These are phyloP conservation scores for Chaetorhynchus papuensis DNA, from an alignment of 2,113 vertebrate genomes.

Conservation along the genomic window DNA sequence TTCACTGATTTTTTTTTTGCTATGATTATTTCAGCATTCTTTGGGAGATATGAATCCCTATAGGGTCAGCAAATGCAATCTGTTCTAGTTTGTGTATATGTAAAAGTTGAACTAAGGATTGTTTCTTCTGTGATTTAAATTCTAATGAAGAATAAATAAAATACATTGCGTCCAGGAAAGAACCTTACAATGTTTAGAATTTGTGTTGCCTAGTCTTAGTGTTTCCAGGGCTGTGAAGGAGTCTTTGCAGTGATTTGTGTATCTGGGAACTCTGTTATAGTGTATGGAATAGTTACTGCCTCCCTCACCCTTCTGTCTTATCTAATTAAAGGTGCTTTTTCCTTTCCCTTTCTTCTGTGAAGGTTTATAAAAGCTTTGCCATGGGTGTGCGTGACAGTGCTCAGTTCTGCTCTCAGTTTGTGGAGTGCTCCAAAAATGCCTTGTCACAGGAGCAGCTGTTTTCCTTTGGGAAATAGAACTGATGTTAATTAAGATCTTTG, in stretches of 20 bases:
- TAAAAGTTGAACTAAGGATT: neutral
- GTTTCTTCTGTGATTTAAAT: neutral
- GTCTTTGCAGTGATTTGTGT: neutral
- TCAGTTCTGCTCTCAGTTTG: neutral
- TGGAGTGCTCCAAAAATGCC: neutral
- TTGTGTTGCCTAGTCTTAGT: neutral
- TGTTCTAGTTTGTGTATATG: neutral
- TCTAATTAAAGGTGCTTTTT: neutral
- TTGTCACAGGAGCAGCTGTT: neutral
- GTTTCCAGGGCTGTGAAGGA: neutral
- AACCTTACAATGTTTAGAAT: neutral
- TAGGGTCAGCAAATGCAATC: neutral
- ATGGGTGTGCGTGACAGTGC: accelerated
- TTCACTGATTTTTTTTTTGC: neutral
- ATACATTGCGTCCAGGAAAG: neutral
- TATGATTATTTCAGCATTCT: neutral
- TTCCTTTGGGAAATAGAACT: slow-evolving; percentile 1
- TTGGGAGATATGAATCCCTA: neutral
- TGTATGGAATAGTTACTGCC: neutral
- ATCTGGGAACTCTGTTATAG: neutral
- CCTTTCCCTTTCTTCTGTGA: neutral
- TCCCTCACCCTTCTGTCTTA: neutral
- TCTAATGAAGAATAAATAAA: neutral
- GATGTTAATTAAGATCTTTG: slow-evolving; percentile 24
- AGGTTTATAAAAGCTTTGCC: neutral